Base-by-base conservation (phyloP, 2,888 invertebrate genomes). In the Habrosyne pyritoides region DNA sequence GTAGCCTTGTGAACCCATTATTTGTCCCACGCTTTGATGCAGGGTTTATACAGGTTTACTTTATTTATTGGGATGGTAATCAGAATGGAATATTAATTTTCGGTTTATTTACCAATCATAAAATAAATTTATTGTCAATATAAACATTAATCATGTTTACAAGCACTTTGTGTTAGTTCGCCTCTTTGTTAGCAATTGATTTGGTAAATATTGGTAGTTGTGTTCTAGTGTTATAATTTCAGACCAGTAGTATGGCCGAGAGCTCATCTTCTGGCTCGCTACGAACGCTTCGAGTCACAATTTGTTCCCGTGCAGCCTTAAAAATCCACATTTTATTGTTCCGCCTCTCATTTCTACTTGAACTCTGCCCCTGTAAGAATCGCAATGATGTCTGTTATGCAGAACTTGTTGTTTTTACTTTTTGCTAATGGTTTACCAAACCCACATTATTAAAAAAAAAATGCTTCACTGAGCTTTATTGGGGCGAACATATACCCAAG, bases 291-390 rank as follows among this genome's bases (percentile, higher is more conserved):
- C 76, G 71, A 79, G 80, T 82, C 81, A 85, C 88, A 89, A 91
- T 90, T 91, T 89, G 89, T 89, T 87, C 85, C 70, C 81, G 81
- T 79, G 86, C 83, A 86, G 84, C 86, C 87, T 89, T 89, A 89
- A 89, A 91, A 91, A 89, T 87, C 86, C 89, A 72, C 86, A 87
- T 89, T 90, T 89, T 89, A 90, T 87, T 88, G 89, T 87, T 82
- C 84, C 81, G 79, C 79, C 81, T 78, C 82, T 86, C 86, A 84
- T 86, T 86, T 84, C 79, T 81, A 76, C 80, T 84, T 77, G 82
- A 86, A 86, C 82, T 83, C 80, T 69, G 77, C 73, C 69, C 73
- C 67, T 69, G 63, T 67, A 60, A 73, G 75, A 72, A 71, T 74
- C 77, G 74, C 76, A 78, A 80, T 81, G 77, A 82, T 75, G 72